Evolutionary conservation across 2,113 vertebrate genomes (phyloP), one percentile per base, ranked within the genome.

Genomic region (Brachypteracias leptosomus): DNA sequence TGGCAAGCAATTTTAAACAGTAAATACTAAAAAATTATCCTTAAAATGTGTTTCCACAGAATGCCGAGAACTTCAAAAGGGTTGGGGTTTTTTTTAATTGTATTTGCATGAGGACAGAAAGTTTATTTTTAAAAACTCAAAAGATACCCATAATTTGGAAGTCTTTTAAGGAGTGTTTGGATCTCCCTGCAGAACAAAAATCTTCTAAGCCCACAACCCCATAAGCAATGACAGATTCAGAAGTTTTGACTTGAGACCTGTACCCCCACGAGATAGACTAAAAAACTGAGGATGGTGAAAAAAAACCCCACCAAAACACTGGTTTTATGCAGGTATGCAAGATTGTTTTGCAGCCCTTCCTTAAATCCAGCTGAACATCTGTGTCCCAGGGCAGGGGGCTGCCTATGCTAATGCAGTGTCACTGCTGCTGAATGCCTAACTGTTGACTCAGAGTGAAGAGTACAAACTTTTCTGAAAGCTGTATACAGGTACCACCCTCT

Each of bases 401-500:
- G 90, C n/a, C 22, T 52, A 17, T 42, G 67, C 51, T 76, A n/a
- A 49, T 35, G 14, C 25, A 38, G 68, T 18, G 63, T n/a, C 59
- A 52, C 13, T 36, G 71, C 92, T 83, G 63, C 71, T 80, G 88
- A 70, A 84, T 88, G 67, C 82, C 38, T 17, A 8, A 66, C 62
- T 61, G 67, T 80, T 90, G 92, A 93, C 82, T 95, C 79, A 90
- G 71, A 73, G 29, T 13, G 36, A 73, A 68, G 74, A 89, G 66
- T 2, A 68, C 74, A 89, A 86, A 88, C 72, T 78, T 65, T 70
- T 49, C 85, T 74, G 77, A 68, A 88, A 73, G 72, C 76, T 83
- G 22, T 92, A 6, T 55, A 70, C 61, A 54, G 7, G 3, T 81
- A 54, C 62, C 44, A 18, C 58, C 73, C 74, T 91, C 57, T 87